Conservation (phyloP, 2,888 invertebrate genomes). For the Chrysolina haemoptera region DNA sequence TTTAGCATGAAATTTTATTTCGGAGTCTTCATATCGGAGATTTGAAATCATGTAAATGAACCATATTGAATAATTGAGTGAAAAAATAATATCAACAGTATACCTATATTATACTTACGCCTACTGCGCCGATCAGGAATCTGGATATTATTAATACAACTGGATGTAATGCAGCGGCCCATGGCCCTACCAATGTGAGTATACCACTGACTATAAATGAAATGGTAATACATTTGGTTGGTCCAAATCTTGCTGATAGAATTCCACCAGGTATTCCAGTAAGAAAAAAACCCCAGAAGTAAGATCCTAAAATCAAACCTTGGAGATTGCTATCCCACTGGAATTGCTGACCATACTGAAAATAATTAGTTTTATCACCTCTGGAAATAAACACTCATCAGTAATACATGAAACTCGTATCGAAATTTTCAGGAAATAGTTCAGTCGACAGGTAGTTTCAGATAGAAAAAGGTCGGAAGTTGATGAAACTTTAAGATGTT, state of each 20-base stretch:
- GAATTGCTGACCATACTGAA: slow-evolving; percentile 71
- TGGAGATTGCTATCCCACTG: slow-evolving; percentile 77
- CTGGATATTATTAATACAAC: slow-evolving; percentile 73
- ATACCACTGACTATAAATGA: slow-evolving; percentile 69
- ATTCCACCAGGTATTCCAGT: slow-evolving; percentile 79
- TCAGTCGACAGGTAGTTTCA: too few relatives aligned
- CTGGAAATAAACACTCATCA: too few relatives aligned
- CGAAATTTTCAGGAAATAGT: too few relatives aligned
- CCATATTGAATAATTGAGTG: too few relatives aligned
- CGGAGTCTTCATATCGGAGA: too few relatives aligned
- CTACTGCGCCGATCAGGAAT: slow-evolving; percentile 76
- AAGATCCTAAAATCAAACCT: slow-evolving; percentile 77
- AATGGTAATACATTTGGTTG: slow-evolving; percentile 74
- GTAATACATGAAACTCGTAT: too few relatives aligned
- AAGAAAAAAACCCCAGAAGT: slow-evolving; percentile 80
- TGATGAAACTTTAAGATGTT: too few relatives aligned
- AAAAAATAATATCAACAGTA: too few relatives aligned
- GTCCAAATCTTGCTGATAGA: slow-evolving; percentile 78
- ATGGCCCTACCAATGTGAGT: slow-evolving; percentile 75
- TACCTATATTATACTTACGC: slow-evolving; percentile 75
- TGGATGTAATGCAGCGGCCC: slow-evolving; percentile 74
- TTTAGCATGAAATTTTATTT: too few relatives aligned
- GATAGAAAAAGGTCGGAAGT: too few relatives aligned
- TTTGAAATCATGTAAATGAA: too few relatives aligned
- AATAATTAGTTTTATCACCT: slow-evolving; percentile 30